A percentile compares a stretch with the other conserved stretches of the same genome.
phyloP scores from a whole-genome alignment of 1,140 invertebrate genomes.

The Littorina saxatilis region DNA sequence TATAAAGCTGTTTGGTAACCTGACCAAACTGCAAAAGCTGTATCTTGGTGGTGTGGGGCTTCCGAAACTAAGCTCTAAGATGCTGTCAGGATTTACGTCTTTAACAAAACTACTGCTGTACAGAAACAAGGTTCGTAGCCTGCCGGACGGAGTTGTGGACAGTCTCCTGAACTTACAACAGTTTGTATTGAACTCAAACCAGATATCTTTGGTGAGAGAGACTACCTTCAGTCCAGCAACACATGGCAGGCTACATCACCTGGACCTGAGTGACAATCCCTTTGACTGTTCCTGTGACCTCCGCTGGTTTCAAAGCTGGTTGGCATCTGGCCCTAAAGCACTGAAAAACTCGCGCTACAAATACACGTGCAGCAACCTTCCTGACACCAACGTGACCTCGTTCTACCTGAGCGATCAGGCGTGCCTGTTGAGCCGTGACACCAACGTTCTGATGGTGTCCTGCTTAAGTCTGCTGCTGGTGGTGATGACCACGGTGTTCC shows the following conservation, averaged over 20 bases:
- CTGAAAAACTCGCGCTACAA: background rate
- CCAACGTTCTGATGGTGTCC: conserved; percentile 8
- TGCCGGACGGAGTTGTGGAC: background rate
- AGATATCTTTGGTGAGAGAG: background rate
- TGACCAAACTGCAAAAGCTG: background rate
- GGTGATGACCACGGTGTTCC: background rate
- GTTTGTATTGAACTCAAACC: background rate
- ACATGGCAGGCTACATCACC: background rate
- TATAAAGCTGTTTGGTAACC: background rate
- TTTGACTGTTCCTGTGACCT: conserved; percentile 32
- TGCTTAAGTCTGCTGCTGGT: background rate
- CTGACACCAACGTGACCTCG: background rate
- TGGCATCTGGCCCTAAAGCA: background rate
- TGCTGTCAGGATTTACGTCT: background rate
- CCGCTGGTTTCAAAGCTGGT: conserved; percentile 29
- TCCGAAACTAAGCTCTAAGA: background rate
- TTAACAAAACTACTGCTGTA: background rate
- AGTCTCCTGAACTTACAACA: background rate
- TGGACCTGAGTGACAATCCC: conserved; percentile 21
- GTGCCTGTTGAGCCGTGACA: conserved; percentile 14
- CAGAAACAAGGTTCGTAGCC: background rate
- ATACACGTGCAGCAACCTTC: conserved; percentile 14
- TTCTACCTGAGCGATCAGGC: conserved; percentile 12
- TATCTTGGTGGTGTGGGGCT: background rate
- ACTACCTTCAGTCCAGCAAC: background rate